phyloP scores from a whole-genome alignment of 30 jellyfish, hydroid and myxozoan genomes.

The Turritopsis rubra region DNA sequence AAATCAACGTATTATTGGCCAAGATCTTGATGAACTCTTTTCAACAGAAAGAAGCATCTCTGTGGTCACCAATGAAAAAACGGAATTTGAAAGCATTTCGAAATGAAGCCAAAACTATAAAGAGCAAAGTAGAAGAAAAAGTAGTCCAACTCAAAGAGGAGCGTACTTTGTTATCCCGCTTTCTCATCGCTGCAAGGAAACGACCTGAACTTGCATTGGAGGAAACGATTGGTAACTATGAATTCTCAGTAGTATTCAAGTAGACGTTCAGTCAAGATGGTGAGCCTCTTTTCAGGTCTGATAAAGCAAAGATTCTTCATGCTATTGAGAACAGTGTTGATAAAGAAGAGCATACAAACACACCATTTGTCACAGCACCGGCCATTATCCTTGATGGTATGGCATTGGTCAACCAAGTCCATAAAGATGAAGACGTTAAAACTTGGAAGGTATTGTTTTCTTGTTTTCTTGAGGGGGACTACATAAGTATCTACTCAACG shows the following conservation, averaged over 20 bases:
- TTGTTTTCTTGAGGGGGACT: no score
- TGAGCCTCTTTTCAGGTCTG: slow-evolving; percentile 15
- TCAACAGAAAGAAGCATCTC: background rate
- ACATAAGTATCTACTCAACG: no score
- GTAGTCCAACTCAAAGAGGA: slow-evolving; percentile 33
- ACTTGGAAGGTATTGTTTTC: slow-evolving; percentile 24
- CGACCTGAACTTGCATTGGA: slow-evolving; percentile 24
- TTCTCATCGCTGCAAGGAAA: slow-evolving; percentile 30
- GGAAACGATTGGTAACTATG: slow-evolving; percentile 25
- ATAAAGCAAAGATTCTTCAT: slow-evolving; percentile 25
- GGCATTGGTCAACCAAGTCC: slow-evolving; percentile 43
- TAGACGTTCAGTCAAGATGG: slow-evolving; percentile 23
- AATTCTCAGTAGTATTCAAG: slow-evolving; percentile 27
- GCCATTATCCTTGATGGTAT: slow-evolving; percentile 26
- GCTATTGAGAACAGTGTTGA: background rate
- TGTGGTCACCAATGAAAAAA: slow-evolving; percentile 30
- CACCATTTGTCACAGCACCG: background rate
- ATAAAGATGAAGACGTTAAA: slow-evolving; percentile 21
- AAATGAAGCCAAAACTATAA: slow-evolving; percentile 5
- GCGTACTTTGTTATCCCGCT: slow-evolving; percentile 3
- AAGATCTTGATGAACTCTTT: background rate
- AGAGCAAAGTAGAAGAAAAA: slow-evolving; percentile 26
- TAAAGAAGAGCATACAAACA: background rate
- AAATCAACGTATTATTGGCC: slow-evolving; percentile 12
- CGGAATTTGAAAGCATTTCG: slow-evolving; percentile 15